These are phyloP conservation scores for Mycogona germanica DNA, from an alignment of 2,888 invertebrate genomes.

Conservation along the genomic window DNA sequence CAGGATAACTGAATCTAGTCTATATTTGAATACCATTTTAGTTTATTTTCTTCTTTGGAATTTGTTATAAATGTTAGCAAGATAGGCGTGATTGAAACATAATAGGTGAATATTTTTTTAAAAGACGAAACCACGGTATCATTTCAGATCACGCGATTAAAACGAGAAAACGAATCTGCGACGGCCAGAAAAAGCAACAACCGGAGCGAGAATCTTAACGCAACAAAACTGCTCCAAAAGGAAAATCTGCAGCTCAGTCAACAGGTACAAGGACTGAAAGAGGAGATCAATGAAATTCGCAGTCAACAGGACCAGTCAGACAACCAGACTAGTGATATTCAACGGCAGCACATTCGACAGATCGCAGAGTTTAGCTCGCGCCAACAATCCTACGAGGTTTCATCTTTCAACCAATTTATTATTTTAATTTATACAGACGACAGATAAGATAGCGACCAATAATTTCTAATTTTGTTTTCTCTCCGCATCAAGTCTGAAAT, in stretches of 20 bases:
- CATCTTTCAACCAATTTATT: too few species aligned
- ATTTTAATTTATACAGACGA: too few species aligned
- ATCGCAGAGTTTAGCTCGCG: neutral
- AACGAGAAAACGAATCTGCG: neutral
- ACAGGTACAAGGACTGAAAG: neutral
- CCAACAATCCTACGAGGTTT: neutral
- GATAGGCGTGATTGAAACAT: too few species aligned
- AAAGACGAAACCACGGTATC: neutral
- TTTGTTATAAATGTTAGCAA: too few species aligned
- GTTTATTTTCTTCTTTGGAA: too few species aligned
- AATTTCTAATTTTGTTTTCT: too few species aligned
- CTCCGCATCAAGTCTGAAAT: too few species aligned
- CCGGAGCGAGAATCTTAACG: neutral
- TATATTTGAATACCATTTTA: too few species aligned
- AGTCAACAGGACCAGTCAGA: neutral
- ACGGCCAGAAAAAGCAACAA: neutral
- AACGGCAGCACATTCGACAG: neutral
- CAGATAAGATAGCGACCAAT: too few species aligned
- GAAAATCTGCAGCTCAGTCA: neutral
- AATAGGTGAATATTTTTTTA: neutral
- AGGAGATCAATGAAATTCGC: neutral
- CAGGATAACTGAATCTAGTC: too few species aligned
- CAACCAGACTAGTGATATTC: neutral
- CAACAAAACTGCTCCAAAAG: neutral
- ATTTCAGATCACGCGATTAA: neutral